phyloP scores from a whole-genome alignment of 2,113 vertebrate genomes.

The Coreoperca whiteheadi region DNA sequence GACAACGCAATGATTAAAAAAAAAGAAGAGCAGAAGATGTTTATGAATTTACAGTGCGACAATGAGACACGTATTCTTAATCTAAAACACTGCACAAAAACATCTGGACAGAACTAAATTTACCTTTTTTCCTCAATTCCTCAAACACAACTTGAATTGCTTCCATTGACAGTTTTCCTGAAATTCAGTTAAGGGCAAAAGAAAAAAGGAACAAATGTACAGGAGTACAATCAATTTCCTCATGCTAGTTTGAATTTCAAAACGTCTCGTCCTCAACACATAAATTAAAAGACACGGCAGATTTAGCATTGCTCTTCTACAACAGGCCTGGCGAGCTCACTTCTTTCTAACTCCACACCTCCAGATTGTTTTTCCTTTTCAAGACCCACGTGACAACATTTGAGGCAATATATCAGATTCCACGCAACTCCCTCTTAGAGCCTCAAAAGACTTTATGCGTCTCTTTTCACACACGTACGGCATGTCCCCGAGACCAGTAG shows the following conservation, averaged over 20 bases:
- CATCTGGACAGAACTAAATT: background rate
- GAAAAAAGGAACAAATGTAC: background rate
- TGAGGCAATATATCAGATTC: too few relatives aligned
- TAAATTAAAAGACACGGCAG: background rate
- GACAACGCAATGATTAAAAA: constrained; percentile 9
- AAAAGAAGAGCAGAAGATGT: too few relatives aligned
- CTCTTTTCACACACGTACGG: too few relatives aligned
- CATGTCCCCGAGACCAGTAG: too few relatives aligned
- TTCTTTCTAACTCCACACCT: background rate
- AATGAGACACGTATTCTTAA: background rate
- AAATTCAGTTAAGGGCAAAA: constrained; percentile 81
- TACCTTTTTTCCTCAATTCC: constrained; percentile 97
- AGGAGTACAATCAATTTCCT: background rate
- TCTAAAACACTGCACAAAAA: background rate
- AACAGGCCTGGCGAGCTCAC: too few relatives aligned
- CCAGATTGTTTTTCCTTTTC: too few relatives aligned
- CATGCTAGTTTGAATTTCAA: background rate
- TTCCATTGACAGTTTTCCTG: constrained; percentile 94
- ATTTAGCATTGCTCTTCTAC: background rate
- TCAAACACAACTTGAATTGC: constrained; percentile 96
- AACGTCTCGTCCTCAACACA: background rate
- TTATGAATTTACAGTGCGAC: background rate
- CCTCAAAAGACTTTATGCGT: too few relatives aligned
- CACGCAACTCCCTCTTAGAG: too few relatives aligned
- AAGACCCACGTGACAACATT: too few relatives aligned